Evolutionary conservation across 2,113 vertebrate genomes (phyloP).

Genomic region (Chelonoidis abingdonii): DNA sequence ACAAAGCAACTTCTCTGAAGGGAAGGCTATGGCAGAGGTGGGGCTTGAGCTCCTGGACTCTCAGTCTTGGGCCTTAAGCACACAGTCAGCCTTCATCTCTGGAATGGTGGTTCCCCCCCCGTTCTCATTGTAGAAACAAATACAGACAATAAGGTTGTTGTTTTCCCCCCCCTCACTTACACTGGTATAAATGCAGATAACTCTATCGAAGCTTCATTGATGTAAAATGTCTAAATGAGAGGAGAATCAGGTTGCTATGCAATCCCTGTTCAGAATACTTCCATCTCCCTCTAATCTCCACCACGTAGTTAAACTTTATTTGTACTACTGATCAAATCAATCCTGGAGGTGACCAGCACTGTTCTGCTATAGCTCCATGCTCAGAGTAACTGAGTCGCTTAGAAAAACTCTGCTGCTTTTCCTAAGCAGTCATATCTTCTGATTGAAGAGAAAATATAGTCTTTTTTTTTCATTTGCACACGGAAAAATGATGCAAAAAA

Average conservation of each 20-base stretch:
- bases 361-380: not conserved
- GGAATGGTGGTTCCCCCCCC: not conserved
- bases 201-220: not conserved
- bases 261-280: not conserved
- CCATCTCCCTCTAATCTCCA: not conserved
- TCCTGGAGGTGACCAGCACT: not conserved
- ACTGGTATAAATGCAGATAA: not conserved
- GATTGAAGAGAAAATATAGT: not conserved
- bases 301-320: not conserved
- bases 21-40: not conserved
- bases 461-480: not conserved
- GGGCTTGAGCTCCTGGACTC: not conserved
- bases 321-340: not conserved
- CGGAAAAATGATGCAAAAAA: not conserved
- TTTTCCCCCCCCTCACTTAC: not conserved
- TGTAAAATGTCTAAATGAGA: fast-evolving
- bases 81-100: not conserved
- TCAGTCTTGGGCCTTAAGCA: not conserved
- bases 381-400: not conserved
- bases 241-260: not conserved
- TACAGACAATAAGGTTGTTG: not conserved
- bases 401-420: not conserved
- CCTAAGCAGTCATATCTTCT: not conserved
- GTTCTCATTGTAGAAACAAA: not conserved
- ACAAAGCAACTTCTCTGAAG: not conserved